Evolutionary conservation across 2,113 vertebrate species (phyloP), one percentile per base, ranked within the genome.

Genomic region (Carassius auratus): DNA sequence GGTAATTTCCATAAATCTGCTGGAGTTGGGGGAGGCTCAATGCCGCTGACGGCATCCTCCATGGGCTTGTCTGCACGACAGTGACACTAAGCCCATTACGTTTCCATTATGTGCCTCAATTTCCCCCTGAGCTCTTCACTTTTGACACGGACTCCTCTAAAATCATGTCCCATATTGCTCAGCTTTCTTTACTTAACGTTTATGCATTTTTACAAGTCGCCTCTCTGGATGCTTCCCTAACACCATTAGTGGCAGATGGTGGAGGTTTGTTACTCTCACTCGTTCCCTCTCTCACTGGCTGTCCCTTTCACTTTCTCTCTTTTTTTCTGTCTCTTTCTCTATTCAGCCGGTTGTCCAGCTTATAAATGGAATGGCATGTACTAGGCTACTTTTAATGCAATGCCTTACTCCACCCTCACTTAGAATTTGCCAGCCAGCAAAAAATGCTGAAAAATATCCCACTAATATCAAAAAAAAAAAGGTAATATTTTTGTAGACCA

Each of bases 71-170:
- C 93, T 93, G 90, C 89, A 73, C 90, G 89, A 92, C 92, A 94
- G 89, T 94, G 93, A 94, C 93, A 94, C 93, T 94, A 94, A 95
- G 93, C 93, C 92, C 94, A 94, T 94, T 95, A 94, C 90, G 89
- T 91, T 94, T 94, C 94, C 94, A 94, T 94, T 94, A 94, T 94
- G 92, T 91, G 91, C 91, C 90, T 93, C 92, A 93, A 92, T 93
- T 94, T 94, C 90, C 91, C 93, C 91, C 92, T 92, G 91, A 91
- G 94, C 92, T 91, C 89, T 93, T 93, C 91, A 87, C 92, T 93
- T 93, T 85, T 93, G 93, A 94, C 94, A 94, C 92, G 87, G 90
- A 86, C 91, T 91, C 90, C 88, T 91, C 86, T 89, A 91, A 91
- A 92, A 86, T 85, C 78, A 64, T 52, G 79, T 66, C 83, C 83